phyloP scores from a whole-genome alignment of 2,888 invertebrate species.

The Oligia fasciuncula region DNA sequence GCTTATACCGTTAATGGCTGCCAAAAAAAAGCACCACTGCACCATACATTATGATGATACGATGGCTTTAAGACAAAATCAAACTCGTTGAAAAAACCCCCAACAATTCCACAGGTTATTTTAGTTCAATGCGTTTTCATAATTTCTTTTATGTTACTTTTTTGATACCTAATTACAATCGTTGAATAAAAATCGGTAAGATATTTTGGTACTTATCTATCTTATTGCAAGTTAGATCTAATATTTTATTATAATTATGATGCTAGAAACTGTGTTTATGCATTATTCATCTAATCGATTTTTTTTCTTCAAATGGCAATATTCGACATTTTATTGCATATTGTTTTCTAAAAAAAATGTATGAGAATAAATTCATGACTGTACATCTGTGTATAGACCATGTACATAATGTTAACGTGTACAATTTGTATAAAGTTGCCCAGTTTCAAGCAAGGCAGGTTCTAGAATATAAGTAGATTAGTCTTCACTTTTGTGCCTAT shows the following conservation, averaged over 20 bases:
- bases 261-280: not conserved
- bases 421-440: conserved; percentile 63
- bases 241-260: not conserved
- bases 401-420: conserved; percentile 55
- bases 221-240: not conserved
- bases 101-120: not conserved
- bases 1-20: not conserved
- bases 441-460: conserved; percentile 47
- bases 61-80: not conserved
- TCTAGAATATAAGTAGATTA: conserved; percentile 62
- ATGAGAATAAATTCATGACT: conserved; percentile 9
- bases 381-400: conserved; percentile 53
- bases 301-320: not conserved
- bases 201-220: not conserved
- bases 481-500: conserved; percentile 69
- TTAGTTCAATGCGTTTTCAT: not conserved
- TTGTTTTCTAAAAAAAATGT: not conserved
- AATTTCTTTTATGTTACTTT: not conserved
- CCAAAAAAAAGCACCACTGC: not conserved
- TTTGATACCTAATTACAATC: not conserved
- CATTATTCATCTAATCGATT: not conserved
- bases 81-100: not conserved
- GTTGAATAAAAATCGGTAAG: conserved; percentile 3
- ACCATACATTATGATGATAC: not conserved
- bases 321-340: not conserved